Evolutionary conservation across 92 coral and sea anemone genomes (phyloP).

Genomic region (Paramuricea clavata): DNA sequence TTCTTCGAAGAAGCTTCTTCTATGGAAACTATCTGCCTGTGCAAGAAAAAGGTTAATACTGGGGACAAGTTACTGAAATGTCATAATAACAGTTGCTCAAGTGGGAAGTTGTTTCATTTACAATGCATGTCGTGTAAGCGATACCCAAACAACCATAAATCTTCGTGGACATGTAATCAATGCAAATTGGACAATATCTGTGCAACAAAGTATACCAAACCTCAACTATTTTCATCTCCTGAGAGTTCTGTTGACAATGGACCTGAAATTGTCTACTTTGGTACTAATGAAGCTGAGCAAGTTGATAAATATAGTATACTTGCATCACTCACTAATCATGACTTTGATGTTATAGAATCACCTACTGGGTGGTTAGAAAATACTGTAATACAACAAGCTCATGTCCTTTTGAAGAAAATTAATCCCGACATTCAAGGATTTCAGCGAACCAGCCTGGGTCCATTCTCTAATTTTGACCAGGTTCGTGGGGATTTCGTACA

Average conservation of each 20-base stretch:
- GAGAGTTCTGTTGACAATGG: slow-evolving; percentile 11
- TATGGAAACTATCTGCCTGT: slow-evolving; percentile 41
- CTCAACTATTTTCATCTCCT: slow-evolving; percentile 15
- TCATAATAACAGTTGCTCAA: slow-evolving; percentile 45
- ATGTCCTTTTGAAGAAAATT: slow-evolving; percentile 2
- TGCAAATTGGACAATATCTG: slow-evolving; percentile 54
- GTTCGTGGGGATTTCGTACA: slow-evolving; percentile 67
- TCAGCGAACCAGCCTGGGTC: neutral
- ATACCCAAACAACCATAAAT: slow-evolving; percentile 56
- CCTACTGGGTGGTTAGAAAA: slow-evolving; percentile 10
- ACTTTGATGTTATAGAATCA: slow-evolving; percentile 15
- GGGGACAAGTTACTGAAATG: slow-evolving; percentile 66
- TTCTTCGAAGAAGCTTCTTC: neutral
- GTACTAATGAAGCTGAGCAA: neutral
- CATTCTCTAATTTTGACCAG: neutral
- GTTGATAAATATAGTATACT: neutral
- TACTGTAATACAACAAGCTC: slow-evolving; percentile 4
- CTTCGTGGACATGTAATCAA: slow-evolving; percentile 66
- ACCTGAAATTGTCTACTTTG: neutral
- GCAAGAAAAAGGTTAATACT: slow-evolving; percentile 49
- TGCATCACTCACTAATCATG: slow-evolving; percentile 14
- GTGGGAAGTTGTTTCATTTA: slow-evolving; percentile 63
- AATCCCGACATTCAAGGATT: slow-evolving; percentile 18
- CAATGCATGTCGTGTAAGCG: slow-evolving; percentile 61
- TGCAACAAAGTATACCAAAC: slow-evolving; percentile 8